phyloP scores from a whole-genome alignment of 2,888 invertebrate species.

The Ormyrus labotus region DNA sequence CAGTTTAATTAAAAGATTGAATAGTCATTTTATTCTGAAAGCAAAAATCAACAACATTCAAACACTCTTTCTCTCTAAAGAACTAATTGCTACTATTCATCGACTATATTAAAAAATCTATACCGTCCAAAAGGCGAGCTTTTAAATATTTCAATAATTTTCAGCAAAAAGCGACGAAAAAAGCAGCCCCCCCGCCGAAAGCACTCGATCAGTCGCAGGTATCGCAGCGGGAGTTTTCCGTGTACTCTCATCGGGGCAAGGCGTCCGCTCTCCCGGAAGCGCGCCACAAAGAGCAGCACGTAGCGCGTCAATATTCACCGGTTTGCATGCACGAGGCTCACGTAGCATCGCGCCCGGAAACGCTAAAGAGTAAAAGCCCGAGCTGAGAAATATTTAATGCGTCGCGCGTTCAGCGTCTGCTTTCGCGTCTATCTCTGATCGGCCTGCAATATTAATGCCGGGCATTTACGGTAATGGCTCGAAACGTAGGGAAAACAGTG shows the following conservation, averaged over 20 bases:
- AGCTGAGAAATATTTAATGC: slow-evolving; percentile 66
- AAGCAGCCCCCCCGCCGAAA: too few species aligned
- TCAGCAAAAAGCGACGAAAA: too few species aligned
- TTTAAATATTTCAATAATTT: too few species aligned
- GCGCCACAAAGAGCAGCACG: slow-evolving; percentile 25
- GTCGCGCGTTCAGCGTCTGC: slow-evolving; percentile 39
- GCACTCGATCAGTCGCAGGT: too few species aligned
- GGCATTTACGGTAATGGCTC: slow-evolving; percentile 66
- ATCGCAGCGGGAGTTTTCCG: too few species aligned
- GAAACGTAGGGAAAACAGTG: slow-evolving; percentile 56
- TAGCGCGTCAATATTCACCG: slow-evolving; percentile 38
- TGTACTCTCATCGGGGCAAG: not conserved
- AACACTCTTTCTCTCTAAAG: too few species aligned
- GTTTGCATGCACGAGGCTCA: not conserved
- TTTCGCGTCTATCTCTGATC: slow-evolving; percentile 62
- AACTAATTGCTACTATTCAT: too few species aligned
- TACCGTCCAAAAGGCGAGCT: too few species aligned
- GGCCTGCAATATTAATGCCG: slow-evolving; percentile 67
- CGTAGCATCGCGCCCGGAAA: slow-evolving; percentile 8
- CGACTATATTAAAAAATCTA: too few species aligned
- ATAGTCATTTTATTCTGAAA: too few species aligned
- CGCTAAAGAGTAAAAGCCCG: slow-evolving; percentile 42
- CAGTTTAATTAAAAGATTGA: too few species aligned
- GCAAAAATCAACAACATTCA: too few species aligned
- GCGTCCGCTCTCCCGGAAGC: slow-evolving; percentile 9